Conservation (phyloP, 2,113 vertebrate species). For the Callipepla californica region DNA sequence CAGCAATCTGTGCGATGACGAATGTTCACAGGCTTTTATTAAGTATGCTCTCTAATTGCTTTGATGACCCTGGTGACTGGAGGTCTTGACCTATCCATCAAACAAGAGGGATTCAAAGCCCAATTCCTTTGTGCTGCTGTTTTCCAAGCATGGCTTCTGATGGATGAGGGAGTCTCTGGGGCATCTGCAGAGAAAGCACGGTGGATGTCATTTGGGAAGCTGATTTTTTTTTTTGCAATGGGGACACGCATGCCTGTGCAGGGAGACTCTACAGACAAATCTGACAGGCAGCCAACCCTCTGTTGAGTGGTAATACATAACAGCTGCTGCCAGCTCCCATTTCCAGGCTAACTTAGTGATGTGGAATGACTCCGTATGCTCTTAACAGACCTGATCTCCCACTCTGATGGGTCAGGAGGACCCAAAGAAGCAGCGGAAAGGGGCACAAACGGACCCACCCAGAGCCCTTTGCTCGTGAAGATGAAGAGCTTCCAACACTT, state of each 20-base stretch:
- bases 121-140: constrained; percentile 12
- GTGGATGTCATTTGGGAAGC: constrained; percentile 53
- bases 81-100: constrained; percentile 50
- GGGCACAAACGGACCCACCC: background rate
- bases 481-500: background rate
- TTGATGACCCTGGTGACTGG: constrained; percentile 44
- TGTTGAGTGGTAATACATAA: constrained; percentile 57
- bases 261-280: constrained; percentile 46
- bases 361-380: constrained; percentile 69
- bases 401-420: background rate
- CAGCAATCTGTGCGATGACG: background rate
- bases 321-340: constrained; percentile 60
- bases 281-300: constrained; percentile 64
- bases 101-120: constrained; percentile 35
- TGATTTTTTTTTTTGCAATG: constrained; percentile 25
- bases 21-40: background rate
- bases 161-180: background rate
- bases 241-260: constrained; percentile 46
- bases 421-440: background rate
- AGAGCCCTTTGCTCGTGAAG: background rate
- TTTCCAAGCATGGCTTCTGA: constrained; percentile 38
- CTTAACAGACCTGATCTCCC: constrained; percentile 13
- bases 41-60: constrained; percentile 51
- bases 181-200: background rate
- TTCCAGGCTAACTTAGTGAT: constrained; percentile 61